Evolutionary conservation across 2,797 vertebrate genomes (phyloP).

Genomic region (Semaprochilodus insignis): DNA sequence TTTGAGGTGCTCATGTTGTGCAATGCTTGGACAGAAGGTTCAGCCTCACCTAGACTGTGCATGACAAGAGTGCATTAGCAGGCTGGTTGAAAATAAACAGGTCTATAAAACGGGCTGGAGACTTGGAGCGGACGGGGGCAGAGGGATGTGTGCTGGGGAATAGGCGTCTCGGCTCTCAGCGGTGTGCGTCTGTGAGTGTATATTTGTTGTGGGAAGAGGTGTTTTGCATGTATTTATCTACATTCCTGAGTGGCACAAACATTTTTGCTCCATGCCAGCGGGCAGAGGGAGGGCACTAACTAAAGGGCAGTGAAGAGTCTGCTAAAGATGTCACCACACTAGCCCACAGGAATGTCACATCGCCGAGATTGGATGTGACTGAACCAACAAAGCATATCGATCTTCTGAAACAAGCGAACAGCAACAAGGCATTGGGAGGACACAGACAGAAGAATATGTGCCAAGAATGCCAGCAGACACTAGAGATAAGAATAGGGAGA

Average conservation of each 20-base stretch:
- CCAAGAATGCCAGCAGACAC: slow-evolving; percentile 5
- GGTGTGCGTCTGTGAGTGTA: slow-evolving; percentile 16
- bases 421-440: background rate
- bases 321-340: slow-evolving; percentile 35
- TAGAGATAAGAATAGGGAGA: background rate
- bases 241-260: slow-evolving; percentile 67
- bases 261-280: slow-evolving; percentile 45
- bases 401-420: background rate
- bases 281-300: slow-evolving; percentile 1
- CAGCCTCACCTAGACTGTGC: slow-evolving; percentile 64
- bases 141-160: slow-evolving; percentile 14
- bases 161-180: slow-evolving; percentile 1
- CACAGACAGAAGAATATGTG: slow-evolving; percentile 8
- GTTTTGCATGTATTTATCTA: slow-evolving; percentile 60
- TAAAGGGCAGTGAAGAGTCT: slow-evolving; percentile 30
- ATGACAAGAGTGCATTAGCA: slow-evolving; percentile 65
- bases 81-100: slow-evolving; percentile 67
- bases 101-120: slow-evolving; percentile 66
- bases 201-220: slow-evolving; percentile 42
- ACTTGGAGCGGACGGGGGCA: slow-evolving; percentile 35
- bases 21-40: slow-evolving; percentile 60
- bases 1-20: slow-evolving; percentile 16
- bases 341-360: slow-evolving; percentile 39
- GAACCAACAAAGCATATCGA: slow-evolving; percentile 46
- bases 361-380: slow-evolving; percentile 14